Conservation (phyloP, 2,113 vertebrate genomes). For the Prietella phreatophila region DNA sequence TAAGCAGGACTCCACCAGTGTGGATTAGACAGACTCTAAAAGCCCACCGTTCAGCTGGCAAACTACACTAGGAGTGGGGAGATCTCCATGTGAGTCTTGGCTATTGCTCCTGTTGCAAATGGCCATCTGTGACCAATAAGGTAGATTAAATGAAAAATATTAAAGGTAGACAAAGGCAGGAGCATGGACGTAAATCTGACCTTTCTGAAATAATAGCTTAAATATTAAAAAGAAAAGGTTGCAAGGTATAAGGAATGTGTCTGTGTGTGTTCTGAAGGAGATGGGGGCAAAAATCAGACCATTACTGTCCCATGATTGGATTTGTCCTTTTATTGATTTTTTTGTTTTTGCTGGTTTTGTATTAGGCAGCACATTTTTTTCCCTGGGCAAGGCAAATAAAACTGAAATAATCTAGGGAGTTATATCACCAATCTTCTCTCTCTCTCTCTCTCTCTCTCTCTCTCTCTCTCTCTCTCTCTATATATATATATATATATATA, state of each 20-base stretch:
- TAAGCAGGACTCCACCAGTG: conserved; percentile 18
- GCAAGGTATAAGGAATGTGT: neutral
- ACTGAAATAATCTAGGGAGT: conserved; percentile 24
- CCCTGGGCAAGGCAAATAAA: conserved; percentile 8
- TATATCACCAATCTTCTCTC: conserved; percentile 19
- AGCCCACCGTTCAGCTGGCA: conserved; percentile 33
- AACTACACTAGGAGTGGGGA: neutral
- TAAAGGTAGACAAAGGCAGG: neutral
- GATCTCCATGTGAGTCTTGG: conserved; percentile 27
- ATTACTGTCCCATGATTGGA: conserved; percentile 32
- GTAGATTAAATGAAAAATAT: neutral
- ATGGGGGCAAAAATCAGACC: neutral
- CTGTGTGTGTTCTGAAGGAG: neutral
- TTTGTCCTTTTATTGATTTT: conserved; percentile 34
- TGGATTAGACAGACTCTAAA: conserved; percentile 30
- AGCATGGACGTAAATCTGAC: neutral
- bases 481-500: no score
- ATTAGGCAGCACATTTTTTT: neutral
- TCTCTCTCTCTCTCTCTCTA: conserved; percentile 11
- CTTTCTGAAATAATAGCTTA: neutral
- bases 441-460: neutral
- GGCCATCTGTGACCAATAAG: conserved; percentile 16
- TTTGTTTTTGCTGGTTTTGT: conserved; percentile 20
- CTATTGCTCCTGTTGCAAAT: conserved; percentile 8
- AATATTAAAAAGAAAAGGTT: conserved; percentile 17